Evolutionary conservation across 2,113 vertebrate species (phyloP), one percentile per base, ranked within the genome.

Genomic region (Cygnus buccinator): DNA sequence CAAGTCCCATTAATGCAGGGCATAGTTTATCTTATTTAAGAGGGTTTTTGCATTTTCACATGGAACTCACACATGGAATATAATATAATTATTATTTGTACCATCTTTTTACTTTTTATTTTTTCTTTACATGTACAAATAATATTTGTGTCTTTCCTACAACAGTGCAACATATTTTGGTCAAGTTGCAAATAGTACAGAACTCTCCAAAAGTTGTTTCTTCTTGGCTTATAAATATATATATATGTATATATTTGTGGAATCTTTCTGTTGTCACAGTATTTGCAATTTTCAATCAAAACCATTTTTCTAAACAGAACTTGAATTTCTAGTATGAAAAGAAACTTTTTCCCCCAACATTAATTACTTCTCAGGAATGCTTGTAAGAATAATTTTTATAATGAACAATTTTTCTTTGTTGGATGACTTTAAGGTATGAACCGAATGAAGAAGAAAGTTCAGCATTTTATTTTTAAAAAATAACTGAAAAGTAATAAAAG

Each of bases 291-390:
- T 79, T 89, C 44, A 46, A 8, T 54, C 12, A 13, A 15, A 61
- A 37, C 0, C 26, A 7, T 39, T 48, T 84, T 59, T 33, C 6
- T 54, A 54, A 35, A 48, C 18, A 54, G 4, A 81, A 37, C 2
- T 15, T 29, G 55, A 55, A 68, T 80, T 80, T 70, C 4, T 80
- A 25, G 12, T 61, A 52, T 5, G 66, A 55, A 82, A 84, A 65
- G 7, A 55, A 77, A 12, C 3, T 21, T 9, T 0, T 0, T 0
- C 2, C 3, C 2, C 3, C 3, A 0, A 7, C 39, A 1, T 65
- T 52, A 39, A 50, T 3, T 35, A 1, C 15, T 82, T 43, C 61
- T 62, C 23, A 66, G 44, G 37, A 77, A 66, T 2, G 37, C 9
- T 54, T 65, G 63, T 22, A 57, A 55, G 3, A 50, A 46, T 41